Percentiles rank a stretch among this genome's conserved stretches.
These are phyloP conservation scores for Mercenaria mercenaria DNA, from an alignment of 1,140 invertebrate genomes.

Conservation along the genomic window DNA sequence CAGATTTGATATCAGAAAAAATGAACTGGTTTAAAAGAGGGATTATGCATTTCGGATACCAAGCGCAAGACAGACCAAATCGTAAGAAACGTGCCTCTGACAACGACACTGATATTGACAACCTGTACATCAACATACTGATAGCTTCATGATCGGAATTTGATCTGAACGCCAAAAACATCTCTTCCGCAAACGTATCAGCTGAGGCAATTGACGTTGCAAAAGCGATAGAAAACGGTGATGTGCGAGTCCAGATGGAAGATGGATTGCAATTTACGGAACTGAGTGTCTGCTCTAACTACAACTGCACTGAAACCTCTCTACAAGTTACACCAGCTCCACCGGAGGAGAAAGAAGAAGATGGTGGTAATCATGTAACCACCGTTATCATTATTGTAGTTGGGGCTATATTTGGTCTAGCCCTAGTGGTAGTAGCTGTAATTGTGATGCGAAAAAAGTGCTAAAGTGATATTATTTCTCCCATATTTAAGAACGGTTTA, in stretches of 20 bases:
- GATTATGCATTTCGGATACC: too few species aligned
- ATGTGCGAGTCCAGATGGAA: too few species aligned
- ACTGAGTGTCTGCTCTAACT: background rate
- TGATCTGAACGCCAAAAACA: too few species aligned
- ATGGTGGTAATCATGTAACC: background rate
- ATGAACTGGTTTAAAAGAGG: too few species aligned
- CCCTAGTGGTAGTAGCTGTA: background rate
- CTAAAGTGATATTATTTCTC: too few species aligned
- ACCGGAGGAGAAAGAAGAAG: background rate
- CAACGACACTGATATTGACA: background rate
- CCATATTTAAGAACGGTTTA: too few species aligned
- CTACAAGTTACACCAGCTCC: background rate
- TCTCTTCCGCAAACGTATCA: too few species aligned
- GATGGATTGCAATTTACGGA: background rate
- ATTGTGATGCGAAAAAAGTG: background rate
- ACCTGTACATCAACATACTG: background rate
- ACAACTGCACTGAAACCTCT: conserved; percentile 11
- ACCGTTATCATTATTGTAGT: background rate
- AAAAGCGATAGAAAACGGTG: too few species aligned
- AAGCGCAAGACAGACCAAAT: background rate
- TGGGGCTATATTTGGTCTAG: background rate
- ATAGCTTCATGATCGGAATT: background rate
- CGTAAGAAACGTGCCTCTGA: background rate
- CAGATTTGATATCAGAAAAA: too few species aligned
- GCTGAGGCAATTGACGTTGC: too few species aligned